Evolutionary conservation across 2,888 invertebrate genomes (phyloP).

Genomic region (Conomelus anceps): DNA sequence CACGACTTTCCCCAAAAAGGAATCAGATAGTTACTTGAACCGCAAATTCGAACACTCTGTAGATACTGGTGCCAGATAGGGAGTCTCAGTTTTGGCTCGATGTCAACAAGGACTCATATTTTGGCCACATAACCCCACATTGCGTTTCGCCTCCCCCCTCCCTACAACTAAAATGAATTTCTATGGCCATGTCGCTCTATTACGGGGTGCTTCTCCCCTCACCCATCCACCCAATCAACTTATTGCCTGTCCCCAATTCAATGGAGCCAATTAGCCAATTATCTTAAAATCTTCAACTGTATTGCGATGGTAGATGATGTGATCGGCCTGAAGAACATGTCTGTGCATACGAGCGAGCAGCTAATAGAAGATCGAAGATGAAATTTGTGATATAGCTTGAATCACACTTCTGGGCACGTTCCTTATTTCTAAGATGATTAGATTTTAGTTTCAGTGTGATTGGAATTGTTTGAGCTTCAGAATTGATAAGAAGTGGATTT

Average conservation of each 20-base stretch:
- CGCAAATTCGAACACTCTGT: background rate
- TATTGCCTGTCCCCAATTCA: background rate
- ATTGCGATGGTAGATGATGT: background rate
- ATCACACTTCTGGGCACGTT: background rate
- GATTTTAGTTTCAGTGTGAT: too few species aligned
- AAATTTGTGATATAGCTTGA: background rate
- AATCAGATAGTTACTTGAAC: background rate
- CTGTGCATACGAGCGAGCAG: background rate
- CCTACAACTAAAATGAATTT: background rate
- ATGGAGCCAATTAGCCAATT: background rate
- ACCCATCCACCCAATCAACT: background rate
- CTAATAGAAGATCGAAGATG: background rate
- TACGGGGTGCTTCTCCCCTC: background rate
- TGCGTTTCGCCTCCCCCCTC: too few species aligned
- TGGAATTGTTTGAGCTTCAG: too few species aligned
- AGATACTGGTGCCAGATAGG: background rate
- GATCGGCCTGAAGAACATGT: background rate
- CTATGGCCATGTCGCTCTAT: background rate
- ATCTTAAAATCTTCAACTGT: background rate
- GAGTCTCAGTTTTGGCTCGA: constrained; percentile 1
- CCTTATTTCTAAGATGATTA: background rate
- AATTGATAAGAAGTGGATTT: too few species aligned
- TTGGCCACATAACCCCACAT: constrained; percentile 4
- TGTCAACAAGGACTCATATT: background rate
- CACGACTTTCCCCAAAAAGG: too few species aligned